Conservation (phyloP, 2,113 vertebrate species). For the Balaeniceps rex region DNA sequence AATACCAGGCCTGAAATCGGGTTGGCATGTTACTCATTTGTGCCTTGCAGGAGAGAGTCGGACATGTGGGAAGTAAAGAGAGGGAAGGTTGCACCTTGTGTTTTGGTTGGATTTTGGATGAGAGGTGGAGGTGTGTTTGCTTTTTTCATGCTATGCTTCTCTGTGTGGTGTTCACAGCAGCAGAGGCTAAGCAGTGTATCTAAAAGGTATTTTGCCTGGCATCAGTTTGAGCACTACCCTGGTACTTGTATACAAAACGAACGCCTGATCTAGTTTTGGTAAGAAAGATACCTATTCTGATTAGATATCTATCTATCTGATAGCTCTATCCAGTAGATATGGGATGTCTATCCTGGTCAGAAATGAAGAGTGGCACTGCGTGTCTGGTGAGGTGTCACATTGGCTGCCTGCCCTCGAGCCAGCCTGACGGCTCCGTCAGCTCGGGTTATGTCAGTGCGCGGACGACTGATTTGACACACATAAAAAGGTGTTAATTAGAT, state of each 20-base stretch:
- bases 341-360: neutral
- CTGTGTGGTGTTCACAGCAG: neutral
- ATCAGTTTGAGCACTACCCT: neutral
- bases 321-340: neutral
- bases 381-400: neutral
- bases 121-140: neutral
- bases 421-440: rapidly evolving
- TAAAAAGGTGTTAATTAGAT: neutral
- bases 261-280: neutral
- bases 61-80: neutral
- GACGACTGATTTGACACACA: neutral
- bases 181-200: no score
- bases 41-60: neutral
- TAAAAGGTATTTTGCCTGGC: neutral
- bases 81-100: neutral
- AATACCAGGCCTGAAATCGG: neutral
- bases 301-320: neutral
- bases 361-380: neutral
- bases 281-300: neutral
- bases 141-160: neutral
- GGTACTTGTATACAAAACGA: neutral
- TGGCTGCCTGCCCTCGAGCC: neutral
- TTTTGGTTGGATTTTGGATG: neutral
- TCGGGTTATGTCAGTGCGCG: neutral
- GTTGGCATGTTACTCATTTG: neutral